phyloP scores from a whole-genome alignment of 1,140 invertebrate genomes.

The Melipona quadrifasciata region DNA sequence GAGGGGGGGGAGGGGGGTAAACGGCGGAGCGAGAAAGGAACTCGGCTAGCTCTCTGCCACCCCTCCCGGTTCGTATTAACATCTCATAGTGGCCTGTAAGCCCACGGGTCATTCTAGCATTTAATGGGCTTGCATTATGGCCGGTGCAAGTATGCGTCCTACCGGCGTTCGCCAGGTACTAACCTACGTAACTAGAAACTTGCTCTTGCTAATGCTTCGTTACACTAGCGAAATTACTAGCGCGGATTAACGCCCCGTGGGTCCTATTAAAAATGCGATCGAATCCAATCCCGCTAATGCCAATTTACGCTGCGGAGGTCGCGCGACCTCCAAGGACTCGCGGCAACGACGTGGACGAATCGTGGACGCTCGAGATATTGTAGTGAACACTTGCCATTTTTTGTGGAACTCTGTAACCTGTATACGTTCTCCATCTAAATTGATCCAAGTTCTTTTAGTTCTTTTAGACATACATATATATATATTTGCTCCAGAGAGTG shows the following conservation, averaged over 20 bases:
- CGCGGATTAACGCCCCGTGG: not conserved
- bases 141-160: constrained; percentile 37
- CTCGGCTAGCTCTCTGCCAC: constrained; percentile 45
- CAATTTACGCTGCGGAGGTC: not conserved
- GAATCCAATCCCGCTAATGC: not conserved
- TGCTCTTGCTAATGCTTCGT: constrained; percentile 41
- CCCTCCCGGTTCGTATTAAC: constrained; percentile 67
- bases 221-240: constrained; percentile 25
- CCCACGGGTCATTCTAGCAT: constrained; percentile 70
- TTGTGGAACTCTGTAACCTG: too few relatives aligned
- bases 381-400: too few relatives aligned
- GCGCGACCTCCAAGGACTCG: not conserved
- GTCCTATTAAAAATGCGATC: constrained; percentile 4
- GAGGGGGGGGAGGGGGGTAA: not conserved
- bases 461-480: too few relatives aligned
- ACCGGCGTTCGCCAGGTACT: constrained; percentile 34
- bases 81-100: constrained; percentile 68
- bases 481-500: too few relatives aligned
- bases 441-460: too few relatives aligned
- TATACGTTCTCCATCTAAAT: too few relatives aligned
- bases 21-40: constrained; percentile 27
- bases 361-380: constrained; percentile 11
- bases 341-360: not conserved
- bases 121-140: constrained; percentile 71
- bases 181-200: constrained; percentile 46